Evolutionary conservation across 2,797 vertebrate species (phyloP).

Genomic region (Pantherophis vulpinus): DNA sequence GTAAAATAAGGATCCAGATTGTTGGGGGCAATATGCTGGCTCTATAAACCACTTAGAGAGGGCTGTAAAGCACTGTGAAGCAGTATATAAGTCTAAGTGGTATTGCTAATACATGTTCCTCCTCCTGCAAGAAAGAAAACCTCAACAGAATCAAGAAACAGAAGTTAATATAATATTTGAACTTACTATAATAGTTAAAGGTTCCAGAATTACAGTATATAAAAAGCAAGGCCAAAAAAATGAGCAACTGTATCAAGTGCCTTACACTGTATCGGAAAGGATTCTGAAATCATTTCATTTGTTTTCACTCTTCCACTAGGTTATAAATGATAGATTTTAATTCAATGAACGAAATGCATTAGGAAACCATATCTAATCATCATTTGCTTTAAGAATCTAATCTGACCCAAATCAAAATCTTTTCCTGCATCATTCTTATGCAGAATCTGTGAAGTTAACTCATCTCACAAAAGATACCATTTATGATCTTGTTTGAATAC

Average conservation of each 20-base stretch:
- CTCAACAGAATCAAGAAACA: not conserved
- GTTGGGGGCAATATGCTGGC: no score
- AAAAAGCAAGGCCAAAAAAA: not conserved
- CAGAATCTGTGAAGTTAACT: not conserved
- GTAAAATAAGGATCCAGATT: no score
- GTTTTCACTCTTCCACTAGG: not conserved
- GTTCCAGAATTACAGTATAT: not conserved
- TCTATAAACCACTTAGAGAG: no score
- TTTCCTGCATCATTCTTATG: not conserved
- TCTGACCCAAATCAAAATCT: not conserved
- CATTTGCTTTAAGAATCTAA: not conserved
- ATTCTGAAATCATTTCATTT: not conserved
- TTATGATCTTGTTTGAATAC: not conserved
- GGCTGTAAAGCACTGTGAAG: no score
- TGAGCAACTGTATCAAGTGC: not conserved
- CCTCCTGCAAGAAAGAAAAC: not conserved
- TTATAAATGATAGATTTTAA: not conserved
- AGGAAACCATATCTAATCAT: not conserved
- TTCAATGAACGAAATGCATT: not conserved
- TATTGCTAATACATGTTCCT: not conserved
- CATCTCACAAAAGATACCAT: not conserved
- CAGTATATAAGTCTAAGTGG: no score
- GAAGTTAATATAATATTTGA: not conserved
- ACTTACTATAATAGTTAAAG: not conserved
- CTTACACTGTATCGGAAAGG: not conserved